Percentiles rank a stretch among this genome's conserved stretches.
phyloP scores from a whole-genome alignment of 2,888 invertebrate genomes.

The Boloria selene region DNA sequence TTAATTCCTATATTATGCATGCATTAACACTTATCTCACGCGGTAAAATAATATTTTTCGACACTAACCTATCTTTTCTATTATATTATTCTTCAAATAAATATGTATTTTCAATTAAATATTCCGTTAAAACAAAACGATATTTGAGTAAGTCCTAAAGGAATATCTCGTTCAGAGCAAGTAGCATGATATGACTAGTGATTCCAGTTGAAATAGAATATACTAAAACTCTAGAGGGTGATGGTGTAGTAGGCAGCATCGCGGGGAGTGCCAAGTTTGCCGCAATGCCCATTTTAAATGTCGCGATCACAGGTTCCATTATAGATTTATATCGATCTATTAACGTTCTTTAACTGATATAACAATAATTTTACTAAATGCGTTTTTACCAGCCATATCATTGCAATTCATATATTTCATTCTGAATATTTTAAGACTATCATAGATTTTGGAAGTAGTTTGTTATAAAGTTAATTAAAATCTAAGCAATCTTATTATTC shows the following conservation, averaged over 20 bases:
- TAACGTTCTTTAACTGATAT: too few species aligned
- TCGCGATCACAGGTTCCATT: slow-evolving; percentile 50
- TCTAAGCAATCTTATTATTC: too few species aligned
- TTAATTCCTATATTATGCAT: slow-evolving; percentile 40
- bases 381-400: too few species aligned
- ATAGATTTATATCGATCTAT: slow-evolving; percentile 7
- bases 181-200: background rate
- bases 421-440: too few species aligned
- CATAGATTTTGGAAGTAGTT: background rate
- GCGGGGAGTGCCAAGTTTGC: slow-evolving; percentile 71
- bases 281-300: slow-evolving; percentile 64
- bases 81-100: too few species aligned
- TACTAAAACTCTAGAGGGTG: slow-evolving; percentile 59
- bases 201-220: background rate
- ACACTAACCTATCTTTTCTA: background rate
- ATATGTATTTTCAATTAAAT: too few species aligned
- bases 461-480: background rate
- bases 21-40: slow-evolving; percentile 28
- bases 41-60: slow-evolving; percentile 35
- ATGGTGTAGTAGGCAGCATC: slow-evolving; percentile 66
- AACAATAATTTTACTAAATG: too few species aligned
- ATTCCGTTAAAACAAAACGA: too few species aligned
- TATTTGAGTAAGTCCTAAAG: too few species aligned
- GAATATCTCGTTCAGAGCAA: too few species aligned
- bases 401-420: too few species aligned